Percentiles rank a stretch among this genome's conserved stretches.
Conservation (phyloP, 2,888 invertebrate genomes). For the Dugesia japonica region DNA sequence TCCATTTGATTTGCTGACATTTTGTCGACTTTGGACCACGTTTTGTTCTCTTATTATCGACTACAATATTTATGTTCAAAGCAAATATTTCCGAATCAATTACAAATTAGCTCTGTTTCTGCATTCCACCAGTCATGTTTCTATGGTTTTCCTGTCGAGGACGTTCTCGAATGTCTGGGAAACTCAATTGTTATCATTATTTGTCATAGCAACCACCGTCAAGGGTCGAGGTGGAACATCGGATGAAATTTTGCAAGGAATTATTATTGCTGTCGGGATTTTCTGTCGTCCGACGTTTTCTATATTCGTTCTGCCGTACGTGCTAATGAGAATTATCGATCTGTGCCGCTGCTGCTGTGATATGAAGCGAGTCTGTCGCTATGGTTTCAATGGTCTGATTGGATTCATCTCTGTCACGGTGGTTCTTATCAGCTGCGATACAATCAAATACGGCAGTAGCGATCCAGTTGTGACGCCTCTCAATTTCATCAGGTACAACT, state of each 20-base stretch:
- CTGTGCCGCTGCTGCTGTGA: too few relatives aligned
- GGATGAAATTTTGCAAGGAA: not conserved
- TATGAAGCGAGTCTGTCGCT: too few relatives aligned
- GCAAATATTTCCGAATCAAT: not conserved
- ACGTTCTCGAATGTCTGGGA: constrained; percentile 26
- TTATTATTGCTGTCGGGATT: not conserved
- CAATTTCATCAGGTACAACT: constrained; percentile 32
- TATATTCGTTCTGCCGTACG: not conserved
- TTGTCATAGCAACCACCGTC: not conserved
- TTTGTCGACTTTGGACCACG: constrained; percentile 17
- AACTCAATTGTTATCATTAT: constrained; percentile 22
- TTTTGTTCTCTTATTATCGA: constrained; percentile 25
- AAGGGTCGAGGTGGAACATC: too few relatives aligned
- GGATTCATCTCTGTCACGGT: not conserved
- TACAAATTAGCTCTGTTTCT: not conserved
- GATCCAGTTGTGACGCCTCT: constrained; percentile 21
- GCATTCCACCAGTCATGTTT: not conserved
- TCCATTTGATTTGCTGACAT: not conserved
- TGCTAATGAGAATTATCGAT: not conserved
- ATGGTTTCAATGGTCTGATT: too few relatives aligned
- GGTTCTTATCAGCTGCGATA: constrained; percentile 10
- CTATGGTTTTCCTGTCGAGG: not conserved
- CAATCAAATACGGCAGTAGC: not conserved
- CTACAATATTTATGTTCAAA: not conserved
- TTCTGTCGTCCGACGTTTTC: constrained; percentile 24